phyloP scores from a whole-genome alignment of 2,888 invertebrate species.

The Drosophila austrosaltans region DNA sequence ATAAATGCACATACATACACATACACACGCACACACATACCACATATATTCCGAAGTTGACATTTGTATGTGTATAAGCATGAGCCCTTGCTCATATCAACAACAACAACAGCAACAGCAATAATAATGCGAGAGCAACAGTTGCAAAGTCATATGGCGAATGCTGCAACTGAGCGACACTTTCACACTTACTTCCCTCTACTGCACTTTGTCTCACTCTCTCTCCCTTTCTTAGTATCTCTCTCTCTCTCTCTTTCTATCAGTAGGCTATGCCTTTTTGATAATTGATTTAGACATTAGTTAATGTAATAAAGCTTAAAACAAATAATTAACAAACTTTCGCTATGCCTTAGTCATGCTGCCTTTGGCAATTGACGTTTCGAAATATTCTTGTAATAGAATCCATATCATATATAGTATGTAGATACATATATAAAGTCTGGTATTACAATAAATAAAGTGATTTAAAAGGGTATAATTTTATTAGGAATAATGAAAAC shows the following conservation, averaged over 20 bases:
- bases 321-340: conserved; percentile 12
- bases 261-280: conserved; percentile 3
- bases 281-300: conserved; percentile 52
- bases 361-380: background rate
- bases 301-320: conserved; percentile 14
- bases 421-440: too few species aligned
- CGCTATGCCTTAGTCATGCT: background rate
- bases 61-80: conserved; percentile 11
- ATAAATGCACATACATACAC: conserved; percentile 47
- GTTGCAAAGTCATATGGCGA: conserved; percentile 61
- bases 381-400: background rate
- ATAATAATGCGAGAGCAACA: conserved; percentile 62
- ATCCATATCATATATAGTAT: background rate
- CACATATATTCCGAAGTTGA: conserved; percentile 17
- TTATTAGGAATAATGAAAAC: too few species aligned
- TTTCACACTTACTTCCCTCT: conserved; percentile 36
- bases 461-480: too few species aligned
- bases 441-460: too few species aligned
- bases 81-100: conserved; percentile 55
- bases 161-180: conserved; percentile 41
- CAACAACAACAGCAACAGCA: conserved; percentile 5
- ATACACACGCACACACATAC: conserved; percentile 7
- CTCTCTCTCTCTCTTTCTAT: background rate
- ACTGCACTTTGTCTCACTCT: background rate
- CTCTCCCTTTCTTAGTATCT: background rate